A percentile compares a stretch with the other conserved stretches of the same genome.
phyloP scores from a whole-genome alignment of 2,113 vertebrate genomes.

The Proterorhinus semilunaris region DNA sequence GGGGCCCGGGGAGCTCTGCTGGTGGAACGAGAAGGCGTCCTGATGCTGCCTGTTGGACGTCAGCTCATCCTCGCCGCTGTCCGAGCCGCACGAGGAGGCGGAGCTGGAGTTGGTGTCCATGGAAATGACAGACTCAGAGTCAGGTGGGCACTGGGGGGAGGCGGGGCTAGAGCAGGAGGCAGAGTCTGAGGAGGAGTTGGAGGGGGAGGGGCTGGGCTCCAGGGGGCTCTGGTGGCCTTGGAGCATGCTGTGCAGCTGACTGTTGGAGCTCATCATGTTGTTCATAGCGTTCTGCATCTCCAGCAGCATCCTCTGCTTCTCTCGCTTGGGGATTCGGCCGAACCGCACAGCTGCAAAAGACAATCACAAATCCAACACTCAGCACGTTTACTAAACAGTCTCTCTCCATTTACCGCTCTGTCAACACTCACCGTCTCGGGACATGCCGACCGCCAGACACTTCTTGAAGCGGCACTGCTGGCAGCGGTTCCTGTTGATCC shows the following conservation, averaged over 20 bases:
- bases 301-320: conserved; percentile 96
- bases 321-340: conserved; percentile 96
- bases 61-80: conserved; percentile 89
- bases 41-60: conserved; percentile 79
- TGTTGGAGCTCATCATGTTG: conserved; percentile 91
- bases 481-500: conserved; percentile 97
- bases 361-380: conserved; percentile 5
- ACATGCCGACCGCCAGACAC: conserved; percentile 96
- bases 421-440: conserved; percentile 87
- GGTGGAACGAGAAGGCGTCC: conserved; percentile 82
- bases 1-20: conserved; percentile 63
- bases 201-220: conserved; percentile 66
- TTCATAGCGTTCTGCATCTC: conserved; percentile 99
- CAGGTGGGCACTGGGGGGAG: conserved; percentile 65
- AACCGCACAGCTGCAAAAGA: conserved; percentile 88
- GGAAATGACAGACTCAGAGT: conserved; percentile 65
- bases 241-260: conserved; percentile 74
- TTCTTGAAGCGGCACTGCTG: conserved; percentile 99
- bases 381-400: background rate
- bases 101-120: conserved; percentile 77
- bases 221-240: conserved; percentile 60
- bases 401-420: background rate
- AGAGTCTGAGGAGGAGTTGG: conserved; percentile 58
- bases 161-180: conserved; percentile 61
- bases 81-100: conserved; percentile 71